Evolutionary conservation across 2,797 vertebrate species (phyloP), one percentile per base, ranked within the genome.

Genomic region (Sternotherus odoratus): DNA sequence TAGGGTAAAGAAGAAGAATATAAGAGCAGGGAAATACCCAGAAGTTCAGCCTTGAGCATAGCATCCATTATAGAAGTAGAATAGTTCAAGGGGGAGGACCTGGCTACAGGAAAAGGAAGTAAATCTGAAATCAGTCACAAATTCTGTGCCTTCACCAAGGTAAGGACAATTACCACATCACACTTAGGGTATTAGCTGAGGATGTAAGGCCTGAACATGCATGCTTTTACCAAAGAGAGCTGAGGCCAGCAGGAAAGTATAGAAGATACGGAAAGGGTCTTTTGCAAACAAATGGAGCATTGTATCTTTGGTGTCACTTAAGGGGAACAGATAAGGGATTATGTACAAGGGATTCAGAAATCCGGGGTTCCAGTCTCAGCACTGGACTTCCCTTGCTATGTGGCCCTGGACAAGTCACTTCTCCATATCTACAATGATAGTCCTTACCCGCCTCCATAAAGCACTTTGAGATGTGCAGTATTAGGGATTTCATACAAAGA

Each of bases 391-490:
- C 48, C 43, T 17, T 75, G 13, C 72, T 69, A 36, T n/a, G 10
- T 39, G 60, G 19, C n/a, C n/a, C n/a, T 39, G 21, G 63, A 39
- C 9, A 39, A 69, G 63, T 75, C 72, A 75, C 13, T 48, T 46
- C 72, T 23, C 43, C 12, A 5, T 75, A 7, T 8, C 30, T 39
- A 72, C 8, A 54, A 12, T 10, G 3, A 36, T 81, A 66, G 53
- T 8, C 24, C 63, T 81, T 24, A 30, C 79, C 53, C 2, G 19
- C 53, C 39, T 28, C 53, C 39, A 90, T 39, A 28, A 85, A 77
- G 50, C 36, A 54, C 57, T 5, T 1, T 39, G n/a, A 85, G 2
- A 1, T 72, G 49, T 26, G 79, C 8, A 51, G 50, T 0, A 0
- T n/a, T 26, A 9, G 54, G 83, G n/a, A 63, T 17, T 43, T 77